A percentile compares a stretch with the other conserved stretches of the same genome.
These are phyloP conservation scores for Micrastur ruficollis DNA, from an alignment of 2,797 vertebrate genomes.

Conservation along the genomic window DNA sequence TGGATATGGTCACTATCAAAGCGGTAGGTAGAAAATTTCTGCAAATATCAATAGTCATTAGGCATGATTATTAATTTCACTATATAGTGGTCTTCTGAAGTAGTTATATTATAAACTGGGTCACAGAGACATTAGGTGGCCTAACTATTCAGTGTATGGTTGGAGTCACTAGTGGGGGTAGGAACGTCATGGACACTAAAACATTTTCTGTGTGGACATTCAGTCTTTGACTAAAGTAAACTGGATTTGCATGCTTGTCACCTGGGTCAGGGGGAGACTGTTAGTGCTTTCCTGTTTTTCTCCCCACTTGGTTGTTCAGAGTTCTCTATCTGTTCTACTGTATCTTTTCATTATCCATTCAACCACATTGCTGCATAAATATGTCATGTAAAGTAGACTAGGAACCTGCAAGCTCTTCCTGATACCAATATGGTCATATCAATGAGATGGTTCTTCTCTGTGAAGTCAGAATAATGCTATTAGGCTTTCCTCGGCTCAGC, in stretches of 20 bases:
- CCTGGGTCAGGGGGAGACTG: not conserved
- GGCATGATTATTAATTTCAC: not conserved
- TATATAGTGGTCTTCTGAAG: not conserved
- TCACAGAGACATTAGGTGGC: not conserved
- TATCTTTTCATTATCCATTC: not conserved
- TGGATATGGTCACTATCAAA: not conserved
- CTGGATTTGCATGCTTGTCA: not conserved
- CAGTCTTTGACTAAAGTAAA: not conserved
- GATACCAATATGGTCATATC: not conserved
- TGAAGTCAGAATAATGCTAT: not conserved
- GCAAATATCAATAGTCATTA: not conserved
- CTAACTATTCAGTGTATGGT: not conserved
- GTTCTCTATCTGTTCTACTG: not conserved
- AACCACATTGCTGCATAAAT: not conserved
- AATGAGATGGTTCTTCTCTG: not conserved
- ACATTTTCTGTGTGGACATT: not conserved
- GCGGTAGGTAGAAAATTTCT: not conserved
- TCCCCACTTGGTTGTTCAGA: not conserved
- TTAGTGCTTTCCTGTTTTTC: not conserved
- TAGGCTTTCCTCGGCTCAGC: not conserved
- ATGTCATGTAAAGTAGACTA: not conserved
- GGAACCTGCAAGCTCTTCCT: not conserved
- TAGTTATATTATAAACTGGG: not conserved
- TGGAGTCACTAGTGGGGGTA: not conserved
- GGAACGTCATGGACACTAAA: not conserved